Evolutionary conservation across 2,113 vertebrate species (phyloP).

Genomic region (Spilogale gracilis): DNA sequence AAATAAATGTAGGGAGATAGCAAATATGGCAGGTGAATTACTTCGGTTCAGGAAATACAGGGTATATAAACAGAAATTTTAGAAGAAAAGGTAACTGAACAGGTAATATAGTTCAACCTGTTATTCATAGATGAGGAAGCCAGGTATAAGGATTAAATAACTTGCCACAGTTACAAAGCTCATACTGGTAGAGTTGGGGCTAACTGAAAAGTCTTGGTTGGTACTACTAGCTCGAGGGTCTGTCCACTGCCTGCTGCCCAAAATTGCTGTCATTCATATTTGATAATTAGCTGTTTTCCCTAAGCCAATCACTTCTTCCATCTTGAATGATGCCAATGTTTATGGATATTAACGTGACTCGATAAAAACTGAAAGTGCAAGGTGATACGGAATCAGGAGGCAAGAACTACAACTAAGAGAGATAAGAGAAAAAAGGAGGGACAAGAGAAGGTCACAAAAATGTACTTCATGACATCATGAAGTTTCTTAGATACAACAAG

Average conservation of each 20-base stretch:
- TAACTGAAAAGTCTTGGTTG: neutral
- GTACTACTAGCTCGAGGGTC: neutral
- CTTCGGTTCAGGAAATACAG: neutral
- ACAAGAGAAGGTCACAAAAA: neutral
- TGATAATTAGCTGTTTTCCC: neutral
- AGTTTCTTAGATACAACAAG: neutral
- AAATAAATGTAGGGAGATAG: neutral
- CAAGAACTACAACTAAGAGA: neutral
- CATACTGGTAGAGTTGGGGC: neutral
- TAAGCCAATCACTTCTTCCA: neutral
- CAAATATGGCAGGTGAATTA: neutral
- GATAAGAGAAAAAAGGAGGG: slow-evolving; percentile 11
- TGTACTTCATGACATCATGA: neutral
- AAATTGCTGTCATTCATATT: neutral
- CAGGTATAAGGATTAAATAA: neutral
- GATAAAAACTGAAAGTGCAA: slow-evolving; percentile 5
- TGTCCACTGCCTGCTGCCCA: neutral
- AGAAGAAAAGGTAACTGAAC: neutral
- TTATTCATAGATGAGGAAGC: neutral
- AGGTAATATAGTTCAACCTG: neutral
- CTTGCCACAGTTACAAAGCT: neutral
- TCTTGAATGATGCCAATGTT: neutral
- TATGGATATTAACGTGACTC: neutral
- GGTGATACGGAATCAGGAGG: neutral
- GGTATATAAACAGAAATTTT: neutral